phyloP scores from a whole-genome alignment of 2,797 vertebrate genomes.

The Spondyliosoma cantharus region DNA sequence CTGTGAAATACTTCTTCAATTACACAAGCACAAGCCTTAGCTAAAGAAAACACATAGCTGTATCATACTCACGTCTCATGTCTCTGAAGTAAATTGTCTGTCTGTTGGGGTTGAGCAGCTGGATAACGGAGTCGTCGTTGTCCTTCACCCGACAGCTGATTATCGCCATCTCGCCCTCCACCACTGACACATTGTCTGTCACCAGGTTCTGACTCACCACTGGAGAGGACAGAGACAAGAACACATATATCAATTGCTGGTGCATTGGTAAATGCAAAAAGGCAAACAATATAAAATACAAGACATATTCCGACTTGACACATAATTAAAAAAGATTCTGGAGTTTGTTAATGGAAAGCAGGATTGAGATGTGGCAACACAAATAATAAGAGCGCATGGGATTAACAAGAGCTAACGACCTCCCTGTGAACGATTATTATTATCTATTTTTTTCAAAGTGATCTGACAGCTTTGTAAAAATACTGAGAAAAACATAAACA shows the following conservation, averaged over 20 bases:
- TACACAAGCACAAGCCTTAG: neutral
- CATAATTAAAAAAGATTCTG: neutral
- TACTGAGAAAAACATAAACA: neutral
- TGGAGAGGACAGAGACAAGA: constrained; percentile 37
- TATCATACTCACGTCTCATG: constrained; percentile 91
- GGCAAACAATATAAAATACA: neutral
- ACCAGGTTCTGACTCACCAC: constrained; percentile 91
- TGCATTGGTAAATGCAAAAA: neutral
- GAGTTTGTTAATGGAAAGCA: neutral
- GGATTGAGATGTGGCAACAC: neutral
- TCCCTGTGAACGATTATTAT: too few relatives aligned
- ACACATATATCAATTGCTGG: neutral
- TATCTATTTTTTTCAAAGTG: neutral
- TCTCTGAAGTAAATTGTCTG: constrained; percentile 98
- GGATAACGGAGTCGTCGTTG: constrained; percentile 97
- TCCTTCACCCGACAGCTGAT: constrained; percentile 98
- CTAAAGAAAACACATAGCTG: neutral
- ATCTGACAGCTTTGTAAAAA: neutral
- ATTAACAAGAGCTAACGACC: neutral
- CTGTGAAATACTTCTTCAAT: too few relatives aligned
- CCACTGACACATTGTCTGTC: constrained; percentile 94
- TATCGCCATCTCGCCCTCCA: constrained; percentile 95
- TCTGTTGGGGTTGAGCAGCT: constrained; percentile 97
- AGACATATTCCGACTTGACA: neutral
- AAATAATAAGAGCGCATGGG: neutral